Evolutionary conservation across 2,113 vertebrate species (phyloP), one percentile per base, ranked within the genome.

Genomic region (Charadrius vociferus): DNA sequence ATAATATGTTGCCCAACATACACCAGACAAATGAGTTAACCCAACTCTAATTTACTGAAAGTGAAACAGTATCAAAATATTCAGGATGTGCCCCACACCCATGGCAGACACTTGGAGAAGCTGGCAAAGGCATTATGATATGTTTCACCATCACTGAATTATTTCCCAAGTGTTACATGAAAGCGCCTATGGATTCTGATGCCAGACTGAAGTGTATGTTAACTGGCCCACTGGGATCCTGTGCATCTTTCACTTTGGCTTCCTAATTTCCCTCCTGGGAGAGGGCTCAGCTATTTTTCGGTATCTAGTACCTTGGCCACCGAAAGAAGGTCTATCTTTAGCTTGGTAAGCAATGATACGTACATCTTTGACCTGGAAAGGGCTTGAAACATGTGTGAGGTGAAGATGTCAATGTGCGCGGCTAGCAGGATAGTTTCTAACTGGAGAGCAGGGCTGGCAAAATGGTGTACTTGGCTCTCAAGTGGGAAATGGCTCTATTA

Each of bases 1-100:
- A 37, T 5, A n/a, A 52, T 52, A 37, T 79, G 7, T 27, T 65
- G 36, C 15, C 16, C 58, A 27, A 65, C 79, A 58, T 17, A 23
- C 9, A 30, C 18, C 23, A 71, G 66, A 39, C 0, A 1, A 72
- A 39, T 0, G 9, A 55, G 18, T 59, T 63, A 93, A n/a, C 29
- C 50, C 59, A 74, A 0, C 3, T 72, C 3, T 56, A 61, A 53
- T 39, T 55, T 80, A 20, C 19, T 49, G 18, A 11, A 20, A 43
- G 18, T 12, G 8, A 36, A 19, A 34, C n/a, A 49, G 6, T 66
- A 62, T 61, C 1, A 24, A 77, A 82, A 43, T 34, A 62, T 12
- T 39, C 14, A 14, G 39, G 21, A 36, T 24, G 32, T 20, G 6
- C 7, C 30, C 20, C n/a, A 56, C 9, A 20, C 3, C 17, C 36